Conservation (phyloP, 2,113 vertebrate species). For the Leptobrachium ailaonicum region DNA sequence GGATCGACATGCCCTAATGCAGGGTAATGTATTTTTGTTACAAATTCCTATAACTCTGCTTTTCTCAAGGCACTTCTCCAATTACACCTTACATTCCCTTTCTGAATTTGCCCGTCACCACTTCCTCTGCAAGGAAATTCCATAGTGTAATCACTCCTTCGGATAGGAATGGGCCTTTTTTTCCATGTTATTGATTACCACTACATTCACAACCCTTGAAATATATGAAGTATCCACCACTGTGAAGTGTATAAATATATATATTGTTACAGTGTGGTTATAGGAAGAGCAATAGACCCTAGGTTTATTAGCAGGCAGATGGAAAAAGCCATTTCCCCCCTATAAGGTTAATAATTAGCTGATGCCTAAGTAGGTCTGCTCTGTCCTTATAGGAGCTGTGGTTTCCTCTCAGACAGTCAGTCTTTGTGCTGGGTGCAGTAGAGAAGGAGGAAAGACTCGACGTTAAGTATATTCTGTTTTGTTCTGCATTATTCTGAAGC, state of each 20-base stretch:
- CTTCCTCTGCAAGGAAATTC: slow-evolving; percentile 46
- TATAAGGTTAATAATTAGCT: too few relatives aligned
- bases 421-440: too few relatives aligned
- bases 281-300: too few relatives aligned
- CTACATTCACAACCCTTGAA: background rate
- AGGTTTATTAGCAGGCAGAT: too few relatives aligned
- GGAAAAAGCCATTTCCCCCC: too few relatives aligned
- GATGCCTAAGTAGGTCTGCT: too few relatives aligned
- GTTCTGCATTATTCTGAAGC: too few relatives aligned
- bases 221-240: background rate
- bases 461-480: too few relatives aligned
- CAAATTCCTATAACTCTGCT: slow-evolving; percentile 37
- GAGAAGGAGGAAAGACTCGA: too few relatives aligned
- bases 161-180: slow-evolving; percentile 30
- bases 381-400: too few relatives aligned
- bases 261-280: too few relatives aligned
- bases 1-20: slow-evolving; percentile 35
- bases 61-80: slow-evolving; percentile 37
- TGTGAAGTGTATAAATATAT: background rate
- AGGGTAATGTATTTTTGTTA: slow-evolving; percentile 44
- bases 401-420: too few relatives aligned
- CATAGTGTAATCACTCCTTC: slow-evolving; percentile 33
- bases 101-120: slow-evolving; percentile 41
- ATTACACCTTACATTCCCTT: slow-evolving; percentile 45
- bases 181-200: slow-evolving; percentile 9